Evolutionary conservation across 2,888 invertebrate genomes (phyloP), one percentile per base, ranked within the genome.

Genomic region (Ennomos fuscantarius): DNA sequence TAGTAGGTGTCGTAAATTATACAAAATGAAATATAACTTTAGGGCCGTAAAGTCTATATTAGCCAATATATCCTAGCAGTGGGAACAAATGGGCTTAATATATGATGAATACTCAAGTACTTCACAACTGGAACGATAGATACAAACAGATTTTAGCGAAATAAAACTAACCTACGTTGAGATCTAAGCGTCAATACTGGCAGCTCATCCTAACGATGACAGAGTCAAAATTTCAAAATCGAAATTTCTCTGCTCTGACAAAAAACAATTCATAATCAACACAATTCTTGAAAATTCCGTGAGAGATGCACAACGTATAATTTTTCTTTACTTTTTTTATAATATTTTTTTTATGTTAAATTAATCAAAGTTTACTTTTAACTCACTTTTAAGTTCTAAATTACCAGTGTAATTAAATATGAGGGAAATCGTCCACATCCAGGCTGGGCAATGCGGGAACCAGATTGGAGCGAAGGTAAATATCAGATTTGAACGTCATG

Each of bases 381-480:
- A 74, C 71, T 63, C 64, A 64, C 65, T 24, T 68, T 76, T 79
- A 76, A 55, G 62, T 61, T 55, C 79, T 33, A 87, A 87, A 86
- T 86, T 84, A 8, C 64, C 70, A 60, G 82, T 84, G 70, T 89
- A 86, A 71, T 44, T 52, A 66, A 83, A 73, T 69, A 96, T 96
- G 96, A 94, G 96, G 92, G 96, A 96, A 93, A 96, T 96, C 82
- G 95, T 96, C 70, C 96, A 96, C 86, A 93, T 96, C 74, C 96
- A 96, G 86, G 95, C 85, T 64, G 89, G 89, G 63, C 85, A 86
- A 77, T 89, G 89, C 72, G 89, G 89, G 13, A 89, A 89, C 94
- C 96, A 96, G 89, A 96, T 96, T 74, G 96, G 96, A 72, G 95
- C 95, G 56, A 96, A 96, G 94, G 96, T 96, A 83, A 81, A 93